Evolutionary conservation across 2,113 vertebrate genomes (phyloP).

Genomic region (Macroglossus sobrinus): DNA sequence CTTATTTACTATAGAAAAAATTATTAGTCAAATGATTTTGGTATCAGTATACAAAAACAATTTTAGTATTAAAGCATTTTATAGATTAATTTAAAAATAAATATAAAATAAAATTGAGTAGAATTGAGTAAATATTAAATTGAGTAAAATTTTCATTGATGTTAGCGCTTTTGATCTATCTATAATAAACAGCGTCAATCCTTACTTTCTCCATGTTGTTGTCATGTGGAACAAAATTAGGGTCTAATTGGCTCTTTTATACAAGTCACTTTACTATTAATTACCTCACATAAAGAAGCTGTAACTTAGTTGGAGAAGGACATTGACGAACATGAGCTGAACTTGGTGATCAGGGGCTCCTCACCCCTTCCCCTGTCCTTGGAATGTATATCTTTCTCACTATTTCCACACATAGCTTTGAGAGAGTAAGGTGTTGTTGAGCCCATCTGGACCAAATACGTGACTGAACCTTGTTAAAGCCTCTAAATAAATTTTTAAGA

Average conservation of each 20-base stretch:
- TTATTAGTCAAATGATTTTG: background rate
- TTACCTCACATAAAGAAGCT: background rate
- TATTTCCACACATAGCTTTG: background rate
- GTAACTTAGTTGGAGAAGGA: background rate
- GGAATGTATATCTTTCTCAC: background rate
- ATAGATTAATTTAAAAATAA: background rate
- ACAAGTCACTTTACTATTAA: background rate
- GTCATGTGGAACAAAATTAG: background rate
- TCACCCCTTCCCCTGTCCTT: background rate
- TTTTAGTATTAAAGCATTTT: background rate
- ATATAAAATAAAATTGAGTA: background rate
- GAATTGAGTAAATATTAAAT: too few species aligned
- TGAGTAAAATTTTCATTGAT: background rate
- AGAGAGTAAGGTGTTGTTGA: background rate
- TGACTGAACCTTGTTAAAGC: background rate
- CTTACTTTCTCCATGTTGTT: background rate
- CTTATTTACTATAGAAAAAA: background rate
- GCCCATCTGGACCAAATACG: background rate
- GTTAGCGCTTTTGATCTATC: background rate
- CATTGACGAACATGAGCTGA: background rate
- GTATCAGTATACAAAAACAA: background rate
- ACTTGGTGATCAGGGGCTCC: background rate
- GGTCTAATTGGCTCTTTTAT: background rate
- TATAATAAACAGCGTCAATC: background rate
- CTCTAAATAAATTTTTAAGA: background rate